A percentile compares a stretch with the other conserved stretches of the same genome.
Conservation (phyloP, 1,140 invertebrate genomes). For the Aphelinus certus region DNA sequence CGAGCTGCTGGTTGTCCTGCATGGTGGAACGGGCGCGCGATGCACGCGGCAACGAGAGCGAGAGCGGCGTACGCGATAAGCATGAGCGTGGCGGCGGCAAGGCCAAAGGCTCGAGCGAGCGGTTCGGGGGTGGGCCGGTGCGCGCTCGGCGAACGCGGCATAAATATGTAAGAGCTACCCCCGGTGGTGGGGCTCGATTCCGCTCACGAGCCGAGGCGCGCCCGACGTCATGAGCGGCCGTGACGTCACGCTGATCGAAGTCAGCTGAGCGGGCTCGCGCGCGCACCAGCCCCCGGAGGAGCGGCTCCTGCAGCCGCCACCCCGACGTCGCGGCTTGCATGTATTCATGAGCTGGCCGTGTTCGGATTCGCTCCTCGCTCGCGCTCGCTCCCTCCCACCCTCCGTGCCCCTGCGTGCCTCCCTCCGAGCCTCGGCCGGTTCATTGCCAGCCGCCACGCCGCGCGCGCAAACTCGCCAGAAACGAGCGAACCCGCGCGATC, state of each 20-base stretch:
- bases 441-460: constrained; percentile 12
- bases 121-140: constrained; percentile 49
- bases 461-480: no score
- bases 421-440: not conserved
- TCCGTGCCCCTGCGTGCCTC: constrained; percentile 10
- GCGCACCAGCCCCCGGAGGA: constrained; percentile 43
- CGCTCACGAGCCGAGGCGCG: constrained; percentile 45
- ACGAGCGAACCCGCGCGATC: no score
- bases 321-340: constrained; percentile 53
- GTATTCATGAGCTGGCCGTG: constrained; percentile 53
- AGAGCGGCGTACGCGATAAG: constrained; percentile 43
- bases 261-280: constrained; percentile 54
- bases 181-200: constrained; percentile 41
- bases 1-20: constrained; percentile 23
- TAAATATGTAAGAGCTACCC: constrained; percentile 66
- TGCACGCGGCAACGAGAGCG: no score
- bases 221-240: constrained; percentile 53
- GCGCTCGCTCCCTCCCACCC: constrained; percentile 41
- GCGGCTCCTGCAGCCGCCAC: constrained; percentile 35
- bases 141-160: constrained; percentile 54
- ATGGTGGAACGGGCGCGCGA: not conserved
- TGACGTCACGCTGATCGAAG: constrained; percentile 63
- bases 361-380: constrained; percentile 35
- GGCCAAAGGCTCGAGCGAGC: constrained; percentile 39
- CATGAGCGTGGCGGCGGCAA: constrained; percentile 45